Evolutionary conservation across 2,797 vertebrate species (phyloP).

Genomic region (Pygocentrus nattereri): DNA sequence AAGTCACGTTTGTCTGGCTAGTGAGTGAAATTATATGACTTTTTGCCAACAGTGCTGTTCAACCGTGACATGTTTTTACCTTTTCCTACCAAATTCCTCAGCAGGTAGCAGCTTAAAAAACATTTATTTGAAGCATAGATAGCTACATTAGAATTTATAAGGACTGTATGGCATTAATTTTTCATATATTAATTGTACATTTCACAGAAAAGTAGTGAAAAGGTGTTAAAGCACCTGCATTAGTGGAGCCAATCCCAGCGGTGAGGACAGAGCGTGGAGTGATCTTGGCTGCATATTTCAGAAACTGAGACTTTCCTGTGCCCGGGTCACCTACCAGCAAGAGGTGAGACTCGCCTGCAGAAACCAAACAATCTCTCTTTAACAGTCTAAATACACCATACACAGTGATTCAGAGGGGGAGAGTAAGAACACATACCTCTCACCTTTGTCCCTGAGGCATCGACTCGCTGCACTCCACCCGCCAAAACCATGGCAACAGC

Average conservation of each 20-base stretch:
- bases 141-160: too few species aligned
- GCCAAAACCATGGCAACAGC: slow-evolving; percentile 95
- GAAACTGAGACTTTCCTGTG: slow-evolving; percentile 96
- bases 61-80: too few species aligned
- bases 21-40: too few species aligned
- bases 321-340: slow-evolving; percentile 95
- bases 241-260: slow-evolving; percentile 95
- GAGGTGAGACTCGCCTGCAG: slow-evolving; percentile 92
- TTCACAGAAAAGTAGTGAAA: too few species aligned
- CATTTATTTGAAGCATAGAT: too few species aligned
- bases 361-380: not conserved
- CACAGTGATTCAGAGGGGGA: not conserved
- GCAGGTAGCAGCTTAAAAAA: too few species aligned
- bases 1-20: too few species aligned
- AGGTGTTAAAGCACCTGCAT: slow-evolving; percentile 82
- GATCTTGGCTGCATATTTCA: slow-evolving; percentile 96
- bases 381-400: not conserved
- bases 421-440: slow-evolving; percentile 82
- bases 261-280: slow-evolving; percentile 93
- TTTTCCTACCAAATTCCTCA: too few species aligned
- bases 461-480: slow-evolving; percentile 93
- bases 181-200: too few species aligned
- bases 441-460: slow-evolving; percentile 88
- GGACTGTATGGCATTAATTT: too few species aligned
- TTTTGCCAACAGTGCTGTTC: too few species aligned